Evolutionary conservation across 1,140 invertebrate species (phyloP).

Genomic region (Pseudoatta argentina): DNA sequence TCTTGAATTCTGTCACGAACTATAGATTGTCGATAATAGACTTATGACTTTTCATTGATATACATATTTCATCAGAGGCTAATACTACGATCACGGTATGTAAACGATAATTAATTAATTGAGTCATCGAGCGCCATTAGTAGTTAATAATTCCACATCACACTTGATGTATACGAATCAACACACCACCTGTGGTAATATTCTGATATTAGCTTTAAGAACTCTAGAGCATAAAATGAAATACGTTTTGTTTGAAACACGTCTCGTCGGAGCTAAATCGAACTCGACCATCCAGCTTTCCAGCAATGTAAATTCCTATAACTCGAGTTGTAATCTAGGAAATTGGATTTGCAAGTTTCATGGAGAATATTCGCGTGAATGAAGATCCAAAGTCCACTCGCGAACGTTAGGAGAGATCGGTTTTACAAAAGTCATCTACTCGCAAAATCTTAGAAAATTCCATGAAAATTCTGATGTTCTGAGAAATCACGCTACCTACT

Average conservation of each 20-base stretch:
- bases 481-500: background rate
- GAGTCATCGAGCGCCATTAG: background rate
- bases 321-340: conserved; percentile 47
- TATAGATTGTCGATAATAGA: background rate
- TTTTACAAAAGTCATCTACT: background rate
- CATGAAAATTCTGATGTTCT: background rate
- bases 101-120: conserved; percentile 33
- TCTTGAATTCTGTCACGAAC: background rate
- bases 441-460: background rate
- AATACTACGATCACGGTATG: background rate
- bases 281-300: conserved; percentile 53
- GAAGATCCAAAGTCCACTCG: conserved; percentile 32
- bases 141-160: conserved; percentile 23
- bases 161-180: background rate
- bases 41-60: background rate
- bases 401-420: background rate
- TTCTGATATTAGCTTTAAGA: conserved; percentile 24
- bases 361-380: conserved; percentile 12
- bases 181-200: conserved; percentile 27
- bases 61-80: background rate
- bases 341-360: conserved; percentile 69
- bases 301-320: conserved; percentile 28
- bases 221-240: conserved; percentile 35
- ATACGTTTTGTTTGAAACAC: conserved; percentile 51
- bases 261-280: conserved; percentile 37